Base-by-base conservation (phyloP, 2,113 vertebrate species). In the Edolisoma coerulescens region DNA sequence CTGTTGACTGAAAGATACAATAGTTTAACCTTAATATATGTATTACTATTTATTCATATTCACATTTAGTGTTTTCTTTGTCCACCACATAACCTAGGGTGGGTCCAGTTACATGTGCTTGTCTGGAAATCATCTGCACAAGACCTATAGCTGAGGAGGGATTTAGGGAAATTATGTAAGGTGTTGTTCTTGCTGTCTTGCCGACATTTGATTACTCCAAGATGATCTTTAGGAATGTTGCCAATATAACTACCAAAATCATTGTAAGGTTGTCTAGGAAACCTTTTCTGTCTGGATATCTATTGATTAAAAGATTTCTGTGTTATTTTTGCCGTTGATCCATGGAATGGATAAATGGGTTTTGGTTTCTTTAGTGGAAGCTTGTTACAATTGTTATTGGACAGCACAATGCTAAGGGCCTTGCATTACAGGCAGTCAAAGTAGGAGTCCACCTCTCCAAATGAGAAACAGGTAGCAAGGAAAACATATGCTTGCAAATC, bases 201-300 rank as follows among this genome's bases (percentile, higher is more conserved):
- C 41, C 0, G 61, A 73, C 50, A 69, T 83, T 73, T 88, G 88
- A 94, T 93, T 93, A 83, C 69, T 95, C 70, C 85, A 95, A 92
- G 67, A 88, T 88, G 88, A 93, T 92, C 50, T 79, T 92, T 57
- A 76, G 54, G 75, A 95, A 94, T 87, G 54, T 61, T 90, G 68
- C 67, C 67, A 45, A 44, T 88, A 49, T 83, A 95, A 93, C 74
- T 87, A 95, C 35, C 57, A 90, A 54, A 53, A 83, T 77, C 22
- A 39, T 83, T 80, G 18, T 61, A 56, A 77, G 33, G 67, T 93
- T 93, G 88, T 90, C 79, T 92, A 79, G 96, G 88, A 94, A 97
- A 94, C 20, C 8, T 83, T 94, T 82, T 57, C n/a, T 90, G 37
- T 85, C 70, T 88, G 42, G 41, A 69, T 54, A 80, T 63, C 28